These are phyloP conservation scores for Polydesmus complanatus DNA, from an alignment of 2,888 invertebrate genomes.

Conservation along the genomic window DNA sequence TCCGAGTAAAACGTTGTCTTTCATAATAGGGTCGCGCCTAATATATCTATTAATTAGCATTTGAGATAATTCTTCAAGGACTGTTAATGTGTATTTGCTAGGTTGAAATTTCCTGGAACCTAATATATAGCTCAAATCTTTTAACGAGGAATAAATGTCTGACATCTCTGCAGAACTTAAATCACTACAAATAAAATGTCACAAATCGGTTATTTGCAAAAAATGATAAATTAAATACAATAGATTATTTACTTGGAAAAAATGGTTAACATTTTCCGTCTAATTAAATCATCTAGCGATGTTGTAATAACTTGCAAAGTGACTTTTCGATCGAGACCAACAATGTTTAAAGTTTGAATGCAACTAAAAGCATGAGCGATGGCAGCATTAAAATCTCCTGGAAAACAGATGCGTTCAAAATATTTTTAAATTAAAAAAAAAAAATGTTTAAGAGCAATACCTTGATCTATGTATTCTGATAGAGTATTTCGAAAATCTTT, in stretches of 20 bases:
- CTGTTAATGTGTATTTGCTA: no score
- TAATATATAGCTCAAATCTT: no score
- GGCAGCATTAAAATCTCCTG: conserved; percentile 2
- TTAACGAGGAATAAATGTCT: no score
- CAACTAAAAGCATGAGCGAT: conserved; percentile 2
- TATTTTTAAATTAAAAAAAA: neutral
- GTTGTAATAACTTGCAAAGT: neutral
- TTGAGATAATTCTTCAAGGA: no score
- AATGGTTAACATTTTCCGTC: neutral
- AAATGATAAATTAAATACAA: no score
- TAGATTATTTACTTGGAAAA: neutral
- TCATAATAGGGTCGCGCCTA: no score
- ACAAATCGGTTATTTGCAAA: no score
- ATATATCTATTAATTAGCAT: no score
- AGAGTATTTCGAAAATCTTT: neutral
- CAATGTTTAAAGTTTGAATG: neutral
- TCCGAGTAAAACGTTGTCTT: no score
- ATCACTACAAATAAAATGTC: no score
- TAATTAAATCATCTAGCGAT: neutral
- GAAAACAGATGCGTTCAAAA: neutral
- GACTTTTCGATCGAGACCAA: neutral
- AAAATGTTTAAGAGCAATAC: neutral
- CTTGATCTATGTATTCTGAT: neutral
- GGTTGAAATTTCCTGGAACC: no score
- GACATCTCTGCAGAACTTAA: no score